Conservation (phyloP, 1,140 invertebrate species). For the roundworm (Caenorhabditis elegans) region WBcel235 BX284605.5:7706001-7706500, state of each 20-base stretch:
- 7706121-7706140: not conserved
- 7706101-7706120: not conserved
- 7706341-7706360: too few relatives aligned
- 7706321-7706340: too few relatives aligned
- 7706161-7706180: too few relatives aligned
- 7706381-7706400: not conserved
- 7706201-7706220: too few relatives aligned
- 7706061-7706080: not conserved
- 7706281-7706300: too few relatives aligned
- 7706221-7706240: too few relatives aligned
- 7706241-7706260: too few relatives aligned
- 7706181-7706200: too few relatives aligned
- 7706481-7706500: not conserved
- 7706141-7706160: not conserved
- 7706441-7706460: not conserved
- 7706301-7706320: too few relatives aligned
- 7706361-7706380: not conserved
- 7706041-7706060: not conserved
- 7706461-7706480: not conserved
- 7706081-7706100: slow-evolving; percentile 9
- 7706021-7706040: not conserved
- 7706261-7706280: too few relatives aligned
- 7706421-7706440: not conserved
- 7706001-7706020: not conserved
- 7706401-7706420: not conserved